Evolutionary conservation across 2,888 invertebrate genomes (phyloP), one percentile per base, ranked within the genome.

Genomic region (Oxycera nigricornis): DNA sequence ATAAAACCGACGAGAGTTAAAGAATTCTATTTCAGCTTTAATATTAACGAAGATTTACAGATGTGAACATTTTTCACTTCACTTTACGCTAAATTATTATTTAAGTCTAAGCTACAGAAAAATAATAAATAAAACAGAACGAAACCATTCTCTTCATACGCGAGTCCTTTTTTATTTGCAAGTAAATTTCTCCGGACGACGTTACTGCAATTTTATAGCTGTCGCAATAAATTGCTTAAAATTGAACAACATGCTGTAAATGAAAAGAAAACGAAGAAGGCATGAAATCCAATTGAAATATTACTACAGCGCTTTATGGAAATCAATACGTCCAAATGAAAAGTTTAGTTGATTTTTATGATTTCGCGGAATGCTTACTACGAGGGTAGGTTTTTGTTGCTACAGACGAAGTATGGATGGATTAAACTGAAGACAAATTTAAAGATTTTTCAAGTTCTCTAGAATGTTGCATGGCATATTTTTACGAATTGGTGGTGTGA

Each of bases 131-230:
- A 24, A 22, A n/a, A 59, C 30, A 24, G 28, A 41, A 65, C 65
- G 65, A 65, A 65, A 65, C 65, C 65, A 65, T 65, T 65, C 41
- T 65, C 39, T 65, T 65, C 65, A 39, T 41, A 24, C 14, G 14
- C 17, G 46, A 46, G 17, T n/a, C 17, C 17, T 11, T 46, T 14
- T 14, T 17, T n/a, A 11, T n/a, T 17, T 46, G 14, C 14, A 46
- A 14, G 46, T 2, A 46, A 46, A 46, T 46, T n/a, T 11, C n/a
- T 3, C 14, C 11, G 6, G 46, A 17, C 46, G 17, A 46, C 46
- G 6, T n/a, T 7, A 17, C 17, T 46, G 46, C 46, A 46, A 46
- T n/a, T 46, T 46, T 46, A 46, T 46, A n/a, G 17, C 46, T 46
- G 11, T 46, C 46, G 14, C 46, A 46, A 46, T 11, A 46, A 46